These are phyloP conservation scores for Poeciliopsis retropinna DNA, from an alignment of 2,113 vertebrate genomes.

Conservation along the genomic window DNA sequence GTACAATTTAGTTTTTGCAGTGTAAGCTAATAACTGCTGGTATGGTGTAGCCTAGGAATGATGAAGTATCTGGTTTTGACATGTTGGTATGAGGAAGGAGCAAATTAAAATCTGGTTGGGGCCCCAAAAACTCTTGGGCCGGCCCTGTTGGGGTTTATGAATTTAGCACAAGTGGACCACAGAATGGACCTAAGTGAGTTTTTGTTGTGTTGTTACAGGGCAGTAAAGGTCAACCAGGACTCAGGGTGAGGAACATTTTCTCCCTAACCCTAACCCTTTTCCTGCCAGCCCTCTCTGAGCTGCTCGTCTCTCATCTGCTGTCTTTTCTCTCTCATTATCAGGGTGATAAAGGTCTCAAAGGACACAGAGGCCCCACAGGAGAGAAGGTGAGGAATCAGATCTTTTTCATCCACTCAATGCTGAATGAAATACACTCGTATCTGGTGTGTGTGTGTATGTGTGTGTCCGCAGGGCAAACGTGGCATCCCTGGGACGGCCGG, in stretches of 20 bases:
- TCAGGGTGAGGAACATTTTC: conserved; percentile 31
- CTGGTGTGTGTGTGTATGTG: not conserved
- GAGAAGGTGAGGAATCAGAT: conserved; percentile 22
- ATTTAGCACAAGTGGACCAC: too few relatives aligned
- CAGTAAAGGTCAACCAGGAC: conserved; percentile 39
- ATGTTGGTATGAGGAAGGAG: too few relatives aligned
- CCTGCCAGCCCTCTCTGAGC: not conserved
- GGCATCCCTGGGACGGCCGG: conserved; percentile 35
- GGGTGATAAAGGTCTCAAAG: conserved; percentile 57
- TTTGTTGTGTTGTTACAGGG: conserved; percentile 46
- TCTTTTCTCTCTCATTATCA: conserved; percentile 6
- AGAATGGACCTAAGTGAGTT: not conserved
- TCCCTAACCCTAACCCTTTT: not conserved
- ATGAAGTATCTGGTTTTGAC: too few relatives aligned
- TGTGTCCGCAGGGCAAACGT: conserved; percentile 27
- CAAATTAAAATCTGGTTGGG: too few relatives aligned
- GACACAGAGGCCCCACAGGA: conserved; percentile 23
- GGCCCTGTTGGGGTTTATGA: too few relatives aligned
- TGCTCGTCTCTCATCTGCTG: not conserved
- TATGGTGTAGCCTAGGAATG: too few relatives aligned
- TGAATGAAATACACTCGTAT: not conserved
- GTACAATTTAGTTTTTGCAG: too few relatives aligned
- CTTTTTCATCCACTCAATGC: not conserved
- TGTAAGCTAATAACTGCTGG: too few relatives aligned
- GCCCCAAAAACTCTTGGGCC: too few relatives aligned